Evolutionary conservation across 2,888 invertebrate genomes (phyloP).

Genomic region (Dasypogon diadema): DNA sequence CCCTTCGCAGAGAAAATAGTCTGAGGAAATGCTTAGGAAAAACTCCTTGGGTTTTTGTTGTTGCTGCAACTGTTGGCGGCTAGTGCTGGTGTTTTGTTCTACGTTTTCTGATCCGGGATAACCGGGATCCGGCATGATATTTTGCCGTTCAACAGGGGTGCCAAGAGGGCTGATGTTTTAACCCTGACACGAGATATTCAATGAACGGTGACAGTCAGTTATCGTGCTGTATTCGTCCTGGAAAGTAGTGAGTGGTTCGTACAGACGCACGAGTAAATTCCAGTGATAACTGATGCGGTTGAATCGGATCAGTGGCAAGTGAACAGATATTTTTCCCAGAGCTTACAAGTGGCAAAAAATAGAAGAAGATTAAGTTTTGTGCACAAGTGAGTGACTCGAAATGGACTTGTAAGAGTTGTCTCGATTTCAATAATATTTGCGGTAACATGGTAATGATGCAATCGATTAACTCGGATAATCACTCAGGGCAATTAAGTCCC

Average conservation of each 20-base stretch:
- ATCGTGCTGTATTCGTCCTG: slow-evolving; percentile 56
- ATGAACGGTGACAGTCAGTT: slow-evolving; percentile 54
- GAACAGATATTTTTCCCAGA: neutral
- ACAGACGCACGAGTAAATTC: neutral
- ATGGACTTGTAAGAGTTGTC: slow-evolving; percentile 3
- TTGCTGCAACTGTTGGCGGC: slow-evolving; percentile 3
- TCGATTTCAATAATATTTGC: neutral
- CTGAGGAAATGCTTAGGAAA: slow-evolving; percentile 7
- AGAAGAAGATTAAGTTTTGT: neutral
- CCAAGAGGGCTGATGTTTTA: slow-evolving; percentile 41
- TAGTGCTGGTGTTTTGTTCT: slow-evolving; percentile 25
- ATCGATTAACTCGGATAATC: slow-evolving; percentile 63
- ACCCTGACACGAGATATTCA: slow-evolving; percentile 31
- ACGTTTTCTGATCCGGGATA: slow-evolving; percentile 4
- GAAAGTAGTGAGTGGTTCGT: slow-evolving; percentile 51
- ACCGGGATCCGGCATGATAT: neutral
- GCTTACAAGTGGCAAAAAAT: neutral
- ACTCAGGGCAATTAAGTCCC: slow-evolving; percentile 66
- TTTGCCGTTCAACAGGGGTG: slow-evolving; percentile 1
- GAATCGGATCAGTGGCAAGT: slow-evolving; percentile 10
- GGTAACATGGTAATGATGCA: slow-evolving; percentile 68
- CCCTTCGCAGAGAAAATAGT: slow-evolving; percentile 21
- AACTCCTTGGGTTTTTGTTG: neutral
- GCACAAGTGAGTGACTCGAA: neutral
- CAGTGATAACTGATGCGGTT: slow-evolving; percentile 8